Evolutionary conservation across 2,888 invertebrate genomes (phyloP), one percentile per base, ranked within the genome.

Genomic region (Melinaea menophilus): DNA sequence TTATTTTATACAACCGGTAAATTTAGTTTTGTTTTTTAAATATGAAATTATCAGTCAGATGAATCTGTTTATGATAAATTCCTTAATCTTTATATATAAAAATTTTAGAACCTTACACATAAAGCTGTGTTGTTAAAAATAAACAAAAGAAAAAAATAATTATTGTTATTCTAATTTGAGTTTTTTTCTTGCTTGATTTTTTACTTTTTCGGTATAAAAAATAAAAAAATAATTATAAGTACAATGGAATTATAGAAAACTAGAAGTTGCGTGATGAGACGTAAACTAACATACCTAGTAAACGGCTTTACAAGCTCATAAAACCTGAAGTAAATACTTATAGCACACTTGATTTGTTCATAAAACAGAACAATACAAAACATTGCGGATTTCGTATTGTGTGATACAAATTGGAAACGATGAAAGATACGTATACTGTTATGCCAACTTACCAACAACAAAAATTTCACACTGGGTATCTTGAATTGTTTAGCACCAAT

Each of bases 381-480:
- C 55, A 61, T 54, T 56, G 69, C 71, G 71, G 68, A 70, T 51
- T 31, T 62, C 51, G 57, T 61, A 70, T 66, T 70, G 69, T 68
- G 65, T 58, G 60, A 62, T 62, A 65, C 59, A 68, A 71, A 68
- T 72, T 62, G 59, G 35, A 65, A 67, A 46, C 61, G 54, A 68
- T 65, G 55, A 51, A 22, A 67, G 58, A 66, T 62, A 64, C 58
- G 56, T 62, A 68, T 47, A 66, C 61, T 56, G 59, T 64, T 69
- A 70, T 64, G 64, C 61, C 71, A 77, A 86, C 88, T 88, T 80
- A 88, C 88, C 88, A 81, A 79, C 73, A 82, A 78, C 76, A 81
- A 80, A 51, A 71, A 79, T 80, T 80, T 83, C 76, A 77, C 75
- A 76, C 71, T 62, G 66, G 70, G 62, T 66, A 71, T 73, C 77